Percentiles rank a stretch among this genome's conserved stretches.
Conservation (phyloP, 2,888 invertebrate species). For the Sinodicranocentrus sp. region DNA sequence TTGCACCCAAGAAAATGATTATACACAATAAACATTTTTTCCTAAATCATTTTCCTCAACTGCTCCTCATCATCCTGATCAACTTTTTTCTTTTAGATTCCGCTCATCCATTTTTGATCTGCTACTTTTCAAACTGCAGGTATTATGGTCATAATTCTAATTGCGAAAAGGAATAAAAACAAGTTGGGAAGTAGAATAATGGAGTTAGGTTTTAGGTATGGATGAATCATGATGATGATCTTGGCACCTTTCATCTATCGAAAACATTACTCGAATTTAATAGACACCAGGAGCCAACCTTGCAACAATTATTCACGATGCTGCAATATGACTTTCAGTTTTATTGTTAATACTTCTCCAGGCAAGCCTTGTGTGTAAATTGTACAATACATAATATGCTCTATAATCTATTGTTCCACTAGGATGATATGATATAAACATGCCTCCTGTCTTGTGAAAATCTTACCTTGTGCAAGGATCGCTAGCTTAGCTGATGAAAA, state of each 20-base stretch:
- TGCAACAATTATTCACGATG: slow-evolving; percentile 2
- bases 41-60: slow-evolving; percentile 36
- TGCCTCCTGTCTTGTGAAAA: background rate
- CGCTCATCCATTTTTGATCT: slow-evolving; percentile 38
- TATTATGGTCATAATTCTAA: slow-evolving; percentile 30
- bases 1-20: slow-evolving; percentile 14
- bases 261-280: slow-evolving; percentile 30
- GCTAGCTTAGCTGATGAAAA: background rate
- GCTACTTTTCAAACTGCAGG: slow-evolving; percentile 57
- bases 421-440: background rate
- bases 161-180: slow-evolving; percentile 41
- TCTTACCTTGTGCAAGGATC: background rate
- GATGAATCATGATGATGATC: slow-evolving; percentile 38
- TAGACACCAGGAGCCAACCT: slow-evolving; percentile 14
- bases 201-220: slow-evolving; percentile 14
- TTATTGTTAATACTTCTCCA: no score
- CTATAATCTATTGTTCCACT: background rate
- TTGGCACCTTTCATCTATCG: slow-evolving; percentile 30
- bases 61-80: slow-evolving; percentile 41
- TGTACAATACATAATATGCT: no score
- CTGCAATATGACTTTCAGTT: no score
- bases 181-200: slow-evolving; percentile 52
- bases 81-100: slow-evolving; percentile 34
- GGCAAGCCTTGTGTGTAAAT: no score
- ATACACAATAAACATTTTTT: slow-evolving; percentile 21